Conservation (phyloP, 1,140 invertebrate species). For the Papilio aristodemus region DNA sequence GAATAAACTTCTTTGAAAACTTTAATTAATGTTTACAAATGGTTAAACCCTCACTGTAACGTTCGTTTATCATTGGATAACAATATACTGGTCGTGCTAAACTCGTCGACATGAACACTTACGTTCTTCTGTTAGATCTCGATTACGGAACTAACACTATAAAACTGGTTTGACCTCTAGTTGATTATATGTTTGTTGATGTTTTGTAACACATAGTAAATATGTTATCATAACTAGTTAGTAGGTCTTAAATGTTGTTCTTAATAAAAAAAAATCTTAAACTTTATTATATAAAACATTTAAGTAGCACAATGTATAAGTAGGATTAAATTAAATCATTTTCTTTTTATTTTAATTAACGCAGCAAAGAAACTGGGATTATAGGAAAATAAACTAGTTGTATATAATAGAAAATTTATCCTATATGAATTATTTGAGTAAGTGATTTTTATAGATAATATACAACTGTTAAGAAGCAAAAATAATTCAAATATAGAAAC, state of each 20-base stretch:
- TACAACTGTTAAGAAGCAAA: too few relatives aligned
- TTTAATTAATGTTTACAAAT: constrained; percentile 25
- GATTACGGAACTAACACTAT: constrained; percentile 54
- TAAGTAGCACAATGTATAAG: not conserved
- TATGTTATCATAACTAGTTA: constrained; percentile 22
- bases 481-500: too few relatives aligned
- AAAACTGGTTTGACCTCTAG: constrained; percentile 61
- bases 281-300: not conserved
- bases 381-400: too few relatives aligned
- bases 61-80: not conserved
- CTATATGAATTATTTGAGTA: too few relatives aligned
- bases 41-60: not conserved
- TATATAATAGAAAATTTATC: too few relatives aligned
- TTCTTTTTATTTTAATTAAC: too few relatives aligned
- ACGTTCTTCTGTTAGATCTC: constrained; percentile 43
- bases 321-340: too few relatives aligned
- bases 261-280: not conserved
- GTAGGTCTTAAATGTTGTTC: constrained; percentile 4
- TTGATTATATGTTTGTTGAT: constrained; percentile 53
- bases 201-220: constrained; percentile 17
- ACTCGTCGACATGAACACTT: constrained; percentile 50
- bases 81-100: constrained; percentile 43
- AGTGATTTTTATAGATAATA: too few relatives aligned
- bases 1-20: constrained; percentile 26
- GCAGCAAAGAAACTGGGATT: too few relatives aligned